These are phyloP conservation scores for Mirza zaza DNA, from an alignment of 2,113 vertebrate genomes.

Conservation along the genomic window DNA sequence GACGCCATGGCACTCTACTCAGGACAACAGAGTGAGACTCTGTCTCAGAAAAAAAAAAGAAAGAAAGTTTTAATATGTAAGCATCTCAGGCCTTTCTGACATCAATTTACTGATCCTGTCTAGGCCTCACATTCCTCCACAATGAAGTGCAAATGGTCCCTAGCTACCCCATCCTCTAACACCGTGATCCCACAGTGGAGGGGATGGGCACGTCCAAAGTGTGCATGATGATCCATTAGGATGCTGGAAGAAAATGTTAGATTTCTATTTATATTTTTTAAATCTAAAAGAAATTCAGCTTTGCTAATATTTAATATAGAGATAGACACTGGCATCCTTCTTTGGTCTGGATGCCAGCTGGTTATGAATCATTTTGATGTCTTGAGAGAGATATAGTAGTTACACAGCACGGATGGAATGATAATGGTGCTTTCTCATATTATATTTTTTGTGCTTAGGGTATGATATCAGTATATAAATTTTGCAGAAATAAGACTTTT, in stretches of 20 bases:
- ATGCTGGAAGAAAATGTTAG: constrained; percentile 15
- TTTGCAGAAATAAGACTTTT: constrained; percentile 36
- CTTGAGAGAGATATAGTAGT: not conserved
- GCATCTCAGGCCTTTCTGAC: not conserved
- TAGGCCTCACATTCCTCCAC: not conserved
- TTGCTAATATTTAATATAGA: constrained; percentile 49
- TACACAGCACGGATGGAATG: not conserved
- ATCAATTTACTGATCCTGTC: not conserved
- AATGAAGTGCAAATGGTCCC: not conserved
- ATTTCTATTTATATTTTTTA: constrained; percentile 28
- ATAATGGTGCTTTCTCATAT: not conserved
- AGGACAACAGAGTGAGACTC: no score
- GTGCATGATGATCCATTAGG: not conserved
- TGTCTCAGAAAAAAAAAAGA: no score
- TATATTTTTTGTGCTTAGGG: not conserved
- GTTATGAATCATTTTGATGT: constrained; percentile 36
- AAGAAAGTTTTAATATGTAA: not conserved
- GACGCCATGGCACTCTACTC: no score
- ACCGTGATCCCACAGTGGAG: not conserved
- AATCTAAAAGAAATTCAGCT: constrained; percentile 24
- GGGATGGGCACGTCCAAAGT: not conserved
- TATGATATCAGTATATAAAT: not conserved
- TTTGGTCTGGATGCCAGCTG: constrained; percentile 37
- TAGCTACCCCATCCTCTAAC: not conserved
- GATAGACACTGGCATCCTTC: constrained; percentile 8